A percentile compares a stretch with the other conserved stretches of the same genome.
These are phyloP conservation scores for Rhinichthys osculus DNA, from an alignment of 2,797 vertebrate species.

Conservation along the genomic window DNA sequence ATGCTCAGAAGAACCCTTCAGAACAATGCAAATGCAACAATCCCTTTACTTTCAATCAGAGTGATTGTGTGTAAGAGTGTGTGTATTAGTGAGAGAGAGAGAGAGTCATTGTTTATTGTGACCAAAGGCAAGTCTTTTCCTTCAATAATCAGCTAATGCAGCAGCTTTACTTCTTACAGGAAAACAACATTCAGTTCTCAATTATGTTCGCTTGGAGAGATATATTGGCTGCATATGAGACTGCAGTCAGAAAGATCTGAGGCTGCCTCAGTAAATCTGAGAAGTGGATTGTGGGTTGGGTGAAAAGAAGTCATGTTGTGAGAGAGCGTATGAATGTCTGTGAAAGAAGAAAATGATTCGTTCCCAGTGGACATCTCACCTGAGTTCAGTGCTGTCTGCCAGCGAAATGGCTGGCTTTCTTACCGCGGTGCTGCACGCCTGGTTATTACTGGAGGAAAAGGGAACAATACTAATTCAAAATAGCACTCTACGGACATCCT, in stretches of 20 bases:
- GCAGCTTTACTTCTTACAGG: neutral
- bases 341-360: slow-evolving; percentile 30
- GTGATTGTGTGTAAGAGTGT: neutral
- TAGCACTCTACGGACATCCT: slow-evolving; percentile 13
- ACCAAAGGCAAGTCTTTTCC: neutral
- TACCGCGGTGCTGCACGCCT: slow-evolving; percentile 91
- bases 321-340: neutral
- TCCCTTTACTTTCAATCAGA: neutral
- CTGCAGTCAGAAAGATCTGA: slow-evolving; percentile 31
- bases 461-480: slow-evolving; percentile 16
- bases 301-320: slow-evolving; percentile 19
- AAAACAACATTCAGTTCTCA: neutral
- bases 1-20: slow-evolving; percentile 92
- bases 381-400: slow-evolving; percentile 96
- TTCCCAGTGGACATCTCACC: slow-evolving; percentile 75
- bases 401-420: slow-evolving; percentile 95
- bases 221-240: slow-evolving; percentile 21
- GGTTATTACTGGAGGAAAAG: slow-evolving; percentile 86
- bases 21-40: slow-evolving; percentile 11
- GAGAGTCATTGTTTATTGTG: neutral
- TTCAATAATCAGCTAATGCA: neutral
- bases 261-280: slow-evolving; percentile 11
- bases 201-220: neutral
- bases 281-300: slow-evolving; percentile 17
- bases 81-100: neutral